Conservation (phyloP, 2,113 vertebrate genomes). For the Megaceryle maxima region DNA sequence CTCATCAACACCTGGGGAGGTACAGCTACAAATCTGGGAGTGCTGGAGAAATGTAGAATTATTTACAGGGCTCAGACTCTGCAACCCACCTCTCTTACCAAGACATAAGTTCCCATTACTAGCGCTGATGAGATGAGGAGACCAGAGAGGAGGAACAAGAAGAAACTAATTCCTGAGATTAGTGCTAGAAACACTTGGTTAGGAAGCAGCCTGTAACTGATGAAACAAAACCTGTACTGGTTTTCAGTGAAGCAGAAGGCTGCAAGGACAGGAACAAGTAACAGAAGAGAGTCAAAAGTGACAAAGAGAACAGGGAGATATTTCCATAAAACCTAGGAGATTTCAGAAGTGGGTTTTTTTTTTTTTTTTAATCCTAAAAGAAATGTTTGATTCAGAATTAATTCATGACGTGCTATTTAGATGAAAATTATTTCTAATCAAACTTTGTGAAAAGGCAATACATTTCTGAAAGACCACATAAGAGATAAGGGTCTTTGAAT, state of each 20-base stretch:
- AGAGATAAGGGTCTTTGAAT: conserved; percentile 28
- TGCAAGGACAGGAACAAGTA: not conserved
- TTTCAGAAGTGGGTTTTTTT: not conserved
- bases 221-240: not conserved
- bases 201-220: not conserved
- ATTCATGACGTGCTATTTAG: not conserved
- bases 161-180: not conserved
- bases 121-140: not conserved
- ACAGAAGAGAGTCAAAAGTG: not conserved
- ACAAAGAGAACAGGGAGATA: not conserved
- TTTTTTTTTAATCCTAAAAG: not conserved
- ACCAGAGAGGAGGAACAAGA: not conserved
- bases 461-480: conserved; percentile 20
- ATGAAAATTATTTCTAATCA: conserved; percentile 55
- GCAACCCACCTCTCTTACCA: not conserved
- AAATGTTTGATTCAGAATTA: conserved; percentile 44
- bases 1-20: not conserved
- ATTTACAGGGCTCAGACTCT: not conserved
- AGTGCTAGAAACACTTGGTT: not conserved
- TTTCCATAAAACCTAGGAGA: not conserved
- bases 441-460: conserved; percentile 22
- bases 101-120: not conserved
- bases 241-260: not conserved
- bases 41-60: not conserved
- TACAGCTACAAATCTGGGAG: not conserved